Evolutionary conservation across 2,888 invertebrate species (phyloP).

Genomic region (Drosophila cracens): DNA sequence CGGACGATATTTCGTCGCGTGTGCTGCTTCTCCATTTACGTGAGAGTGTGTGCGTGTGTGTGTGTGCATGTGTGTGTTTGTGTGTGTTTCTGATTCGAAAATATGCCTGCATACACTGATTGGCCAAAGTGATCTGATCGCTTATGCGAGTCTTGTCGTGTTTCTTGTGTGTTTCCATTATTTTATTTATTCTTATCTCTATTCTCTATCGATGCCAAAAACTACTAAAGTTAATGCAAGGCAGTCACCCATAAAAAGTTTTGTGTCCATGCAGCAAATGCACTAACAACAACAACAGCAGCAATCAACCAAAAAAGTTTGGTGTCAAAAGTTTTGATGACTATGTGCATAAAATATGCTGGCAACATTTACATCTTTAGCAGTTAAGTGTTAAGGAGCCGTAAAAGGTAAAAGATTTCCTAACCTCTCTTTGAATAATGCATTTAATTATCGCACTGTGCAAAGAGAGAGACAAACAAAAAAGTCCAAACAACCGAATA

Average conservation of each 20-base stretch:
- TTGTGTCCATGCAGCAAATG: conserved; percentile 48
- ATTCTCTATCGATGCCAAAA: conserved; percentile 30
- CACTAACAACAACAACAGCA: conserved; percentile 42
- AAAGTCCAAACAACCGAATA: conserved; percentile 1
- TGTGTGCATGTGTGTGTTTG: neutral
- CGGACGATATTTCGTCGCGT: conserved; percentile 7
- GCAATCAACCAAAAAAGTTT: conserved; percentile 50
- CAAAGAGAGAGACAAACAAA: conserved; percentile 4
- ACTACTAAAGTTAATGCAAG: conserved; percentile 25
- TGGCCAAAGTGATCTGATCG: conserved; percentile 68
- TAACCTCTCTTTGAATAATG: conserved; percentile 57
- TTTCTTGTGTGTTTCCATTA: conserved; percentile 4
- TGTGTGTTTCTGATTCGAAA: neutral
- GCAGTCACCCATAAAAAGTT: conserved; percentile 36
- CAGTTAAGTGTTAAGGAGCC: conserved; percentile 65
- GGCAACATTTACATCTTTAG: conserved; percentile 65
- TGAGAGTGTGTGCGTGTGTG: neutral
- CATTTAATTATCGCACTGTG: conserved; percentile 63
- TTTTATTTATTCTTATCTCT: conserved; percentile 5
- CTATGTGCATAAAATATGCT: conserved; percentile 71
- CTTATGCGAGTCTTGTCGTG: conserved; percentile 47
- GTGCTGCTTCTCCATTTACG: neutral
- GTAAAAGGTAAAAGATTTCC: conserved; percentile 61
- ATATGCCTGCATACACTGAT: neutral
- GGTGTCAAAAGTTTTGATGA: conserved; percentile 63